phyloP scores from a whole-genome alignment of 2,797 vertebrate genomes.

The Takifugu ocellatus region DNA sequence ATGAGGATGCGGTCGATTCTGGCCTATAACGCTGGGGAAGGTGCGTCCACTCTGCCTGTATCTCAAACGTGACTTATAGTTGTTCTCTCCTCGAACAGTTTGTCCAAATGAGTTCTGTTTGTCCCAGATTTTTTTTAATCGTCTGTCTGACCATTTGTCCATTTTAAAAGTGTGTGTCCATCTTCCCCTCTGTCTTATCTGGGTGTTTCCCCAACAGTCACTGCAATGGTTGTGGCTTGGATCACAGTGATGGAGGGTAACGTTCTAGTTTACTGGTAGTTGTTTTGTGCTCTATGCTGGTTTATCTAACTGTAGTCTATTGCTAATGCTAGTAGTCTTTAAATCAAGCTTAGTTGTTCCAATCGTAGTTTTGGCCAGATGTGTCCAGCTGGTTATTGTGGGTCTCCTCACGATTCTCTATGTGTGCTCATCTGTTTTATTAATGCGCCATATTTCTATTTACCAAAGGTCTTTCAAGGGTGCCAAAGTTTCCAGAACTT shows the following conservation, averaged over 20 bases:
- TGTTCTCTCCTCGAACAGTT: constrained; percentile 51
- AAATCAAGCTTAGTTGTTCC: constrained; percentile 11
- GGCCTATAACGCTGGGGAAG: constrained; percentile 90
- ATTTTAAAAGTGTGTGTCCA: constrained; percentile 6
- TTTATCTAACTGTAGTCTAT: constrained; percentile 17
- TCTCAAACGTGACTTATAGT: constrained; percentile 5
- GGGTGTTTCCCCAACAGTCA: constrained; percentile 61
- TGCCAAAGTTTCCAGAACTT: constrained; percentile 72
- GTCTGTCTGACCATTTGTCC: constrained; percentile 12
- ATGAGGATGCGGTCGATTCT: constrained; percentile 89
- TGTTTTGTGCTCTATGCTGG: constrained; percentile 35
- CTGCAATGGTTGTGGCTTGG: constrained; percentile 75
- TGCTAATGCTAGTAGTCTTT: background rate
- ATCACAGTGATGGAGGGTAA: constrained; percentile 81
- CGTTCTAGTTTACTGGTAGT: constrained; percentile 36
- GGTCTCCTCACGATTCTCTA: background rate
- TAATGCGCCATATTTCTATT: constrained; percentile 44
- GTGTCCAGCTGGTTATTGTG: constrained; percentile 14
- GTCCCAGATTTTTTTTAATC: constrained; percentile 42
- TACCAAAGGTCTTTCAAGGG: constrained; percentile 69
- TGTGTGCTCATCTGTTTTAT: constrained; percentile 7
- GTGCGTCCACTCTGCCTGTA: constrained; percentile 66
- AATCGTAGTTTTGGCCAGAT: constrained; percentile 19
- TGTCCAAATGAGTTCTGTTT: constrained; percentile 41
- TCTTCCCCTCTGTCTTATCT: constrained; percentile 27